phyloP scores from a whole-genome alignment of 1,140 invertebrate genomes.

The Parapsyche elsis region DNA sequence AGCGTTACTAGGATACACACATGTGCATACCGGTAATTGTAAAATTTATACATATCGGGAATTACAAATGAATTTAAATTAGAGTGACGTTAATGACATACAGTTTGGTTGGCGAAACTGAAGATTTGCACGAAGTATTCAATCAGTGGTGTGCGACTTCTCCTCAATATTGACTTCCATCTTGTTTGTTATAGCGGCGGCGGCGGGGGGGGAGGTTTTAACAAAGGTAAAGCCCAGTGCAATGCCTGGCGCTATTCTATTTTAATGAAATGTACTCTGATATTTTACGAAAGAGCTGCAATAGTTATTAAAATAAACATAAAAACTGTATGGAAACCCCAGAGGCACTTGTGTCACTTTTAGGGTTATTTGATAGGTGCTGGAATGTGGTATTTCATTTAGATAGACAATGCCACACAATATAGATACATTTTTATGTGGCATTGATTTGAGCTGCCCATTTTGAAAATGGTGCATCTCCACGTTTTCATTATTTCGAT shows the following conservation, averaged over 20 bases:
- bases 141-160: slow-evolving; percentile 72
- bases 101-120: slow-evolving; percentile 69
- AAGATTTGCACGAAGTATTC: slow-evolving; percentile 70
- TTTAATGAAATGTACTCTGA: slow-evolving; percentile 54
- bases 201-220: slow-evolving; percentile 85
- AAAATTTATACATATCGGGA: too few relatives aligned
- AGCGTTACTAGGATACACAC: too few relatives aligned
- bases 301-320: not conserved
- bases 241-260: slow-evolving; percentile 58
- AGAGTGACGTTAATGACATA: slow-evolving; percentile 58
- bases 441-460: too few relatives aligned
- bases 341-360: too few relatives aligned
- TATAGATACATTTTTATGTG: too few relatives aligned
- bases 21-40: too few relatives aligned
- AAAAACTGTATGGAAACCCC: too few relatives aligned
- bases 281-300: slow-evolving; percentile 48
- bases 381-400: slow-evolving; percentile 16
- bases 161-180: slow-evolving; percentile 75
- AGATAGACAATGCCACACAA: too few relatives aligned
- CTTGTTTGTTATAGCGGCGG: slow-evolving; percentile 88
- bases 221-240: slow-evolving; percentile 87
- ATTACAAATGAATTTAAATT: not conserved
- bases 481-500: too few relatives aligned
- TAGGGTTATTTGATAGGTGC: slow-evolving; percentile 20
- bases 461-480: too few relatives aligned